Evolutionary conservation across 2,888 invertebrate genomes (phyloP), one percentile per base, ranked within the genome.

Genomic region (Cheilosia variabilis): DNA sequence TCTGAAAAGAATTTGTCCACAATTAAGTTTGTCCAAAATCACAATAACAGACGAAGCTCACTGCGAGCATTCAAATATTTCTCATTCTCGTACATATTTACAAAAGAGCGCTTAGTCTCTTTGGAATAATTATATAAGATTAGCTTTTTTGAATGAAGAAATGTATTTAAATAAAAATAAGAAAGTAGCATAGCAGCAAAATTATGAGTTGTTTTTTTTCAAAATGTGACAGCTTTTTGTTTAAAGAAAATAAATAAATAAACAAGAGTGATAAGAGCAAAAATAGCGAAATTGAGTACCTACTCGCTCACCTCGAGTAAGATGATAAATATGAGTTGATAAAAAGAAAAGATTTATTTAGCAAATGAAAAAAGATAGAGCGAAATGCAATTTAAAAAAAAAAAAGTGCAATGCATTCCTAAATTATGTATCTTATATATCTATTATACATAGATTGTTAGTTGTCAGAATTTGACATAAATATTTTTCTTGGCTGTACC

Each of bases 301-400:
- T 71, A 65, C 86, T 86, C 81, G 81, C 86, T 86, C 81, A 81
- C 86, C 86, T 81, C 86, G 86, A 81, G 81, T 53, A 68, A 79
- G 86, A 80, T 76, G 71, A 72, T 72, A 80, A 81, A 72, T 77
- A 77, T 71, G 66, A 80, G 34, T 77, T 34, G 13, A 68, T 66
- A 75, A 47, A 27, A 62, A 65, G 53, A 72, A 55, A 53, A 58
- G 45, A 53, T 60, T 77, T 76, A 81, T 62, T 72, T 76, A 55
- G 81, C 76, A 86, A 86, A 86, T 77, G 10, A 69, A 80, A 73
- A 69, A 76, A 71, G 47, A 76, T 68, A 81, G 76, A 86, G 76
- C 72, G 86, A 86, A 81, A 86, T 81, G 81, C 81, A 62, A 81
- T 57, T 63, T 68, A 86, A 73, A 62, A 24, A 72, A 83, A 83